Evolutionary conservation across 2,113 vertebrate genomes (phyloP).

Genomic region (Cephalopterus ornatus): DNA sequence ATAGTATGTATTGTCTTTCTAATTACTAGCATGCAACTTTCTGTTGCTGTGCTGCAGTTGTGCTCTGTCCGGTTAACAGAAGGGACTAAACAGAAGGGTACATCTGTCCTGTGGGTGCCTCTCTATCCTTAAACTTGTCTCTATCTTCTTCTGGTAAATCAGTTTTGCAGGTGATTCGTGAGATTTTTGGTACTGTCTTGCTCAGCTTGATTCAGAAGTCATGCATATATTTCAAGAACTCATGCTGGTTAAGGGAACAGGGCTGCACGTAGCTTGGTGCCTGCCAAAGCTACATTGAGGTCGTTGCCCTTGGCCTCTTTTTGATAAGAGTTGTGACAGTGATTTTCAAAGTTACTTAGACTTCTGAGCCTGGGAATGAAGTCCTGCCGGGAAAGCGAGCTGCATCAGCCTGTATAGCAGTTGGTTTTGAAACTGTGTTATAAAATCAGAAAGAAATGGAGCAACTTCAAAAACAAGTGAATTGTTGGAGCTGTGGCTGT

Average conservation of each 20-base stretch:
- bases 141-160: background rate
- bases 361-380: background rate
- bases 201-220: background rate
- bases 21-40: background rate
- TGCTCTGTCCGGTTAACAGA: background rate
- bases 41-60: background rate
- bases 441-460: background rate
- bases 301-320: background rate
- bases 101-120: background rate
- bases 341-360: background rate
- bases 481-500: background rate
- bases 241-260: background rate
- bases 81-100: background rate
- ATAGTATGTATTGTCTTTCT: background rate
- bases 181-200: background rate
- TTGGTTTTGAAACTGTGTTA: background rate
- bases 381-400: background rate
- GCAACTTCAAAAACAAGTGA: background rate
- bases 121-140: background rate
- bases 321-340: background rate
- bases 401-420: background rate
- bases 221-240: background rate
- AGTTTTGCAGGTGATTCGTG: background rate
- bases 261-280: fast-evolving
- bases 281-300: background rate